Base-by-base conservation (phyloP, 2,888 invertebrate genomes). In the Rhamnusium bicolor region DNA sequence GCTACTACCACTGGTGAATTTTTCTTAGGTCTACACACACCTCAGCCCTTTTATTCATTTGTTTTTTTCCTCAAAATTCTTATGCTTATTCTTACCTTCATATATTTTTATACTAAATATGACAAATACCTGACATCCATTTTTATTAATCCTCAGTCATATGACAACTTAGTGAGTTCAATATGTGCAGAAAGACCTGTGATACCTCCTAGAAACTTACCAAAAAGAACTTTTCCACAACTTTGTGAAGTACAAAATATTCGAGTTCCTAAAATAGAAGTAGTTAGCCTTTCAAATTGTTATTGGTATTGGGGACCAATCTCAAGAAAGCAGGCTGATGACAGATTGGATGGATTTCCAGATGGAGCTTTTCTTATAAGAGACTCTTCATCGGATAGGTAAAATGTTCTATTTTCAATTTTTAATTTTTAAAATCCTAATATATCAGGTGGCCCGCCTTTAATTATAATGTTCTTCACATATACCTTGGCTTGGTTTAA, bases 251-350 rank as follows among this genome's bases (percentile, higher is more conserved):
- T 69, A 56, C 72, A 72, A 54, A 77, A 67, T 40, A 71, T 72
- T 12, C 73, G 56, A 19, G 75, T 71, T 4, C 83, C 83, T 6
- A 84, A 83, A 60, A 83, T 84, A 62, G 86, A 88, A 78, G 81
- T 87, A n/a, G 82, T 81, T 1, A 85, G 81, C 67, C 76, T 88
- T 18, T 81, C 85, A 82, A 84, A 93, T 87, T 89, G 90, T 84
- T 92, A 92, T 51, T 95, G 95, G 95, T 95, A 95, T 86, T 96
- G 95, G 95, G 95, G 95, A 14, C 93, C 94, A 65, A 91, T 95
- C 79, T 91, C 93, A 0, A 90, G 93, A 77, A 90, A 90, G 46
- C 93, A 94, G 85, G 94, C 95, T 0, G 94, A 95, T 85, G 90
- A 91, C 69, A 92, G 92, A 83, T 87, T 95, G 29, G 87, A 90